Evolutionary conservation across 1,140 invertebrate species (phyloP).

Genomic region (Saccostrea echinata): DNA sequence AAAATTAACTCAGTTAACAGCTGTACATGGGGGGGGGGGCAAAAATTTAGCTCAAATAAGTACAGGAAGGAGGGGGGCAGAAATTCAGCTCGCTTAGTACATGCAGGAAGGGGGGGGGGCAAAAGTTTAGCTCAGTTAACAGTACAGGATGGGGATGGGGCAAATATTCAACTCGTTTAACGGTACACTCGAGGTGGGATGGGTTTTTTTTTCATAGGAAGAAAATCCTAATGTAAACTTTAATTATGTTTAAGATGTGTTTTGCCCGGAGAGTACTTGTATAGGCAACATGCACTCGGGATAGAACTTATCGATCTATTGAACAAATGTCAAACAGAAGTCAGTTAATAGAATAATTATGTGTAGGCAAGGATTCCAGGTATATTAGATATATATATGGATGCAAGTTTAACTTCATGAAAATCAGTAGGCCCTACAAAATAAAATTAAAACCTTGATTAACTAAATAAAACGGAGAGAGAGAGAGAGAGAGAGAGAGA

Average conservation of each 20-base stretch:
- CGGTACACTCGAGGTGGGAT: neutral
- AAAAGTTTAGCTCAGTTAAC: no score
- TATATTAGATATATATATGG: no score
- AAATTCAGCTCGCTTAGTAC: no score
- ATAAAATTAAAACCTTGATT: no score
- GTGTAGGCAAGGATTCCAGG: no score
- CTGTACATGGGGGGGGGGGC: neutral
- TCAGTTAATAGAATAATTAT: neutral
- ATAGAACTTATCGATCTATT: neutral
- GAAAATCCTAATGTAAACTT: neutral
- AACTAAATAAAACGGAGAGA: neutral
- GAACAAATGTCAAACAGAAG: neutral
- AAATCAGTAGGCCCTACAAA: no score
- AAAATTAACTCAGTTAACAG: no score
- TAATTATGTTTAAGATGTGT: slow-evolving; percentile 33
- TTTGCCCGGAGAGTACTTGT: neutral
- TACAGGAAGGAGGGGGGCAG: no score
- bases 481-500: slow-evolving; percentile 12
- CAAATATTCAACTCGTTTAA: neutral
- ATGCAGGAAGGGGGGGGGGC: neutral
- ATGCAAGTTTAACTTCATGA: no score
- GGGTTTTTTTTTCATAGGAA: neutral
- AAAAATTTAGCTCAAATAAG: neutral
- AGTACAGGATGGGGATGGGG: neutral
- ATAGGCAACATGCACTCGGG: neutral